Evolutionary conservation across 2,113 vertebrate genomes (phyloP).

Genomic region (Rousettus leschenaultii): DNA sequence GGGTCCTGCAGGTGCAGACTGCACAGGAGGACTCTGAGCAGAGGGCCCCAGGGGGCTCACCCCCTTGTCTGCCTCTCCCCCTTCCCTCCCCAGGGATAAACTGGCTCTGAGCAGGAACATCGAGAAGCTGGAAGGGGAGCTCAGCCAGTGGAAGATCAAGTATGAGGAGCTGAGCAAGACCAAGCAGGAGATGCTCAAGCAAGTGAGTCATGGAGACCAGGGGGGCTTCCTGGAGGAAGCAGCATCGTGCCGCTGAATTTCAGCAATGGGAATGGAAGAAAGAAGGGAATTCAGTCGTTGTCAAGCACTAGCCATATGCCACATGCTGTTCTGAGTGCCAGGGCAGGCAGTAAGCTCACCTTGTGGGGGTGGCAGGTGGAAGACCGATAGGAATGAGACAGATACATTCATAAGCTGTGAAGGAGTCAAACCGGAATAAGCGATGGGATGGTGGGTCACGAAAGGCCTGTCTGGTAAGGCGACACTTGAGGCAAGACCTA

Average conservation of each 20-base stretch:
- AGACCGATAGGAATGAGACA: not conserved
- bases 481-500: not conserved
- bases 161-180: conserved; percentile 96
- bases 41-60: not conserved
- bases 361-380: too few relatives aligned
- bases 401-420: not conserved
- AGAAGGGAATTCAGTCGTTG: not conserved
- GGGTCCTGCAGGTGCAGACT: not conserved
- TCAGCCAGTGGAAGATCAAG: conserved; percentile 97
- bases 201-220: conserved; percentile 81
- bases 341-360: not conserved
- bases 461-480: not conserved
- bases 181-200: conserved; percentile 95
- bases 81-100: conserved; percentile 88
- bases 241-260: rapidly evolving
- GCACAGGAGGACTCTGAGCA: not conserved
- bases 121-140: conserved; percentile 93
- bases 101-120: conserved; percentile 92
- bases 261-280: not conserved
- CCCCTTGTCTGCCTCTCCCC: not conserved
- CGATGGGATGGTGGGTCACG: not conserved
- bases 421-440: not conserved
- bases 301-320: not conserved
- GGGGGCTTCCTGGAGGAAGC: not conserved
- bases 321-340: not conserved